Base-by-base conservation (phyloP, 35 echinoderm and acorn worm species). In the Apostichopus japonicus region DNA sequence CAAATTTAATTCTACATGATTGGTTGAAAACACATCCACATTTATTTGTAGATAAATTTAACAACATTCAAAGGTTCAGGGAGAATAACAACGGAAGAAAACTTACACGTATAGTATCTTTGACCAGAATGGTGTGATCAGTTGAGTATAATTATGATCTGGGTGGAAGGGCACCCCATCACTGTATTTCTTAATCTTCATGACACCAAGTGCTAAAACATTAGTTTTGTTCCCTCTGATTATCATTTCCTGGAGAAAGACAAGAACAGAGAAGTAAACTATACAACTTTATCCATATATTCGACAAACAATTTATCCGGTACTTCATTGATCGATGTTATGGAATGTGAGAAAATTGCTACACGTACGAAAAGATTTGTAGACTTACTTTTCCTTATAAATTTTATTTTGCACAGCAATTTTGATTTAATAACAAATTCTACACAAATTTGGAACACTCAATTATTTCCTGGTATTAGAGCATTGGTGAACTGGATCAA, bases 51-150 rank as follows among this genome's bases (percentile, higher is more conserved):
- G 0, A 44, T 44, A 44, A 44, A 44, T 44, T 44, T 44, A 44
- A 44, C 33, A 44, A 44, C 33, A 44, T 44, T 44, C 63, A 67
- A 67, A 67, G 63, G 63, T 67, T 19, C 11, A 67, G 63, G 63
- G 11, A 11, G 8, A 15, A 15, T 8, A 19, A 17, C 2, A 67
- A 67, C 15, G 0, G n/a, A 33, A 56, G 15, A 21, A 44, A 15
- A 54, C 79, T 54, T 52, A 83, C 79, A 83, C 54, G 44, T 83
- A 13, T 55, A 83, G 17, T 17, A 83, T 44, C 79, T 83, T 83
- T 83, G 79, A 83, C 79, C 79, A 83, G 79, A 54, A 55, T 53
- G 79, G 79, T 52, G 79, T 83, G 27, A 83, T 83, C 2, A 83
- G 79, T n/a, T 83, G 79, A 16, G 79, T 44, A 15, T 83, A 83